These are phyloP conservation scores for Diachasmimorpha longicaudata DNA, from an alignment of 1,140 invertebrate species.

Conservation along the genomic window DNA sequence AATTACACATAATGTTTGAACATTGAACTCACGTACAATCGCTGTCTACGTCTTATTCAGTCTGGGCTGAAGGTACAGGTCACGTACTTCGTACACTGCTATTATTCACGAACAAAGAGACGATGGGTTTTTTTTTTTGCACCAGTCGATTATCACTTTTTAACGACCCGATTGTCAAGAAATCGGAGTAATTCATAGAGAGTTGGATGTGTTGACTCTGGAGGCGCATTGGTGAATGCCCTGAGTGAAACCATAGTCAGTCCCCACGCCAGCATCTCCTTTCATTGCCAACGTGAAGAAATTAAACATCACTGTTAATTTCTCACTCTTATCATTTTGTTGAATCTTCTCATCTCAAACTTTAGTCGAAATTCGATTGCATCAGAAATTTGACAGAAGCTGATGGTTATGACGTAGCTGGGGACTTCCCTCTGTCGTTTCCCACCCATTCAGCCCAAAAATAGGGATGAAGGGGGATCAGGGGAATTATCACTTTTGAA, in stretches of 20 bases:
- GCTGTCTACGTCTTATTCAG: neutral
- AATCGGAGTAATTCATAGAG: neutral
- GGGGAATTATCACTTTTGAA: too few species aligned
- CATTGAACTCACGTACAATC: neutral
- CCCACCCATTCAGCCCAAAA: neutral
- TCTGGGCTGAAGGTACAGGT: neutral
- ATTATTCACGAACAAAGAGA: neutral
- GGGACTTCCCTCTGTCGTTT: neutral
- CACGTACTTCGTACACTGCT: neutral
- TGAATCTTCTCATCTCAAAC: neutral
- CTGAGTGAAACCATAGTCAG: slow-evolving; percentile 51
- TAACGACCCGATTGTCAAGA: neutral
- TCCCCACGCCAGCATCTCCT: slow-evolving; percentile 42
- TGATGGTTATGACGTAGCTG: neutral
- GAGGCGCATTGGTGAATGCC: slow-evolving; percentile 42
- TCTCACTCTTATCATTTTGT: neutral
- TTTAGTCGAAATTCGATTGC: neutral
- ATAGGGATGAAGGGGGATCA: too few species aligned
- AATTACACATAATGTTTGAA: neutral
- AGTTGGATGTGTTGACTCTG: slow-evolving; percentile 34
- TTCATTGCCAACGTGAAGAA: slow-evolving; percentile 45
- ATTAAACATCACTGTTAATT: neutral
- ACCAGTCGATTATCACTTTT: neutral
- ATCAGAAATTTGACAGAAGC: too few species aligned
- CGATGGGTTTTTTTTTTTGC: too few species aligned